phyloP scores from a whole-genome alignment of 1,140 invertebrate genomes.

The Aphis gossypii region DNA sequence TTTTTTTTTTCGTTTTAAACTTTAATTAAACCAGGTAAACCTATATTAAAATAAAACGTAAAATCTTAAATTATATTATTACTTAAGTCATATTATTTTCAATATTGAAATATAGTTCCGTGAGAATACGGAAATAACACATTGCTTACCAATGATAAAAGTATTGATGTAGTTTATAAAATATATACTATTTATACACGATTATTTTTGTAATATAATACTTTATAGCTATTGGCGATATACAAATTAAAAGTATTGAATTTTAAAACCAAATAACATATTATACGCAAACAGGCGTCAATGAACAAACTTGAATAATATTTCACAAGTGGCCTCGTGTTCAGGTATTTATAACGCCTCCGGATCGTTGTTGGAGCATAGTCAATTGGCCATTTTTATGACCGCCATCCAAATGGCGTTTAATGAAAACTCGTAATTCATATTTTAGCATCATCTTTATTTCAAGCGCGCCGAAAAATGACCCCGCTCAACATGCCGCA shows the following conservation, averaged over 20 bases:
- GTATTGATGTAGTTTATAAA: not conserved
- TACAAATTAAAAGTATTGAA: not conserved
- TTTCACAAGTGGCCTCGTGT: constrained; percentile 16
- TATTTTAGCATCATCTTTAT: constrained; percentile 47
- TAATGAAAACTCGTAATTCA: constrained; percentile 55
- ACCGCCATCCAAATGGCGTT: not conserved
- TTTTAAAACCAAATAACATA: constrained; percentile 13
- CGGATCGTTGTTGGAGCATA: not conserved
- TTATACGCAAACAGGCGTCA: not conserved
- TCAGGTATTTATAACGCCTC: constrained; percentile 19
- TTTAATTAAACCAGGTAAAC: not conserved
- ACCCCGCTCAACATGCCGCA: not conserved
- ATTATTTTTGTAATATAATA: not conserved
- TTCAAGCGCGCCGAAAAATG: not conserved
- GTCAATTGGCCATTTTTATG: constrained; percentile 40
- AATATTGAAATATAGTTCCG: not conserved
- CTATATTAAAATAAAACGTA: not conserved
- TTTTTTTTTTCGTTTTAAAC: not conserved
- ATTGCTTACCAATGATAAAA: not conserved
- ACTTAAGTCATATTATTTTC: not conserved
- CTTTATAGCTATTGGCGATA: not conserved
- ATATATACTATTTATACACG: not conserved
- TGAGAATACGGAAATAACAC: not conserved
- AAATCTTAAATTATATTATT: not conserved
- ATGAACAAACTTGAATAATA: not conserved